phyloP scores from a whole-genome alignment of 2,888 invertebrate genomes.

The Pteria penguin region DNA sequence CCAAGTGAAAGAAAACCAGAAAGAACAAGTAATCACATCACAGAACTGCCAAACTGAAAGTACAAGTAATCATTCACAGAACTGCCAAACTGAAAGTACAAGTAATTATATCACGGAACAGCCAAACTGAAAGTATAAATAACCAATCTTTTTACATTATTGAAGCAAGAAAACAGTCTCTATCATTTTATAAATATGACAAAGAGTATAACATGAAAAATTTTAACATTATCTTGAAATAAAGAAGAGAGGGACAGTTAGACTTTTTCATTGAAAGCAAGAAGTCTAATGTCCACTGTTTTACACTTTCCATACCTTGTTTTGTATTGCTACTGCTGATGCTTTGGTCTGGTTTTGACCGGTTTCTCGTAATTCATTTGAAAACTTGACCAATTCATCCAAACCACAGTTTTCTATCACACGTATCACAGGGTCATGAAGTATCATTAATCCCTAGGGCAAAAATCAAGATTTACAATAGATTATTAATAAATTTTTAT shows the following conservation, averaged over 20 bases:
- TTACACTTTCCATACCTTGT: conserved; percentile 66
- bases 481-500: too few relatives aligned
- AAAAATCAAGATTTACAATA: background rate
- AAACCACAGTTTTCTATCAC: conserved; percentile 67
- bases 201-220: too few relatives aligned
- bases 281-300: too few relatives aligned
- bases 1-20: background rate
- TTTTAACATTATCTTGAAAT: too few relatives aligned
- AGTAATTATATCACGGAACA: too few relatives aligned
- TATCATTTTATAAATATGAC: too few relatives aligned
- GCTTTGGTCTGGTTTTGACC: conserved; percentile 60
- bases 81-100: conserved; percentile 71
- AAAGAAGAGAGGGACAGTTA: too few relatives aligned
- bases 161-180: too few relatives aligned
- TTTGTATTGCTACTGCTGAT: conserved; percentile 64
- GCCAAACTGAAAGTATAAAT: background rate
- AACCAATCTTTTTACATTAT: too few relatives aligned
- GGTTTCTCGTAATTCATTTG: conserved; percentile 60
- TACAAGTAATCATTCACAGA: too few relatives aligned
- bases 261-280: too few relatives aligned
- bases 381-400: conserved; percentile 66
- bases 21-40: background rate
- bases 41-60: too few relatives aligned
- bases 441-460: conserved; percentile 56
- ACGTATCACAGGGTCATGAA: conserved; percentile 59